Evolutionary conservation across 2,113 vertebrate species (phyloP).

Genomic region (Xiphophorus hellerii): DNA sequence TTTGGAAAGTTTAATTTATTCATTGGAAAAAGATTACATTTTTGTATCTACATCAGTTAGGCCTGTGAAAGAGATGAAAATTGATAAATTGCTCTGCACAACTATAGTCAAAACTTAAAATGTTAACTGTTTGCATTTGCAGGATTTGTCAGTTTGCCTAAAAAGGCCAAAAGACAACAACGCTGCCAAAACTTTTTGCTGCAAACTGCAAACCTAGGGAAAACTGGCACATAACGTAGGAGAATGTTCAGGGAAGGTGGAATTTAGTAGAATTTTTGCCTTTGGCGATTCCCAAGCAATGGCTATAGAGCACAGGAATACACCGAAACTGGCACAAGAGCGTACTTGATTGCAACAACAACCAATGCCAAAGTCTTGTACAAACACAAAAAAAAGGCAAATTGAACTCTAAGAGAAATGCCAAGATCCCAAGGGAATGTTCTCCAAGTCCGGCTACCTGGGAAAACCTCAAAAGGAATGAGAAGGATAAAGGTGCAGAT

Average conservation of each 20-base stretch:
- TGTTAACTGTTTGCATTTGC: too few relatives aligned
- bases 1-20: not conserved
- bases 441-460: conserved; percentile 38
- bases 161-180: not conserved
- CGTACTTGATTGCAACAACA: conserved; percentile 32
- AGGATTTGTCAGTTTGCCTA: too few relatives aligned
- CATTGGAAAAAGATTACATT: not conserved
- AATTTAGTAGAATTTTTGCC: conserved; percentile 20
- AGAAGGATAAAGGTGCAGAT: conserved; percentile 39
- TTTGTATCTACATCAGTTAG: too few relatives aligned
- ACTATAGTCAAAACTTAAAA: too few relatives aligned
- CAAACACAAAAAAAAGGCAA: conserved; percentile 23
- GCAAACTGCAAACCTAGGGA: not conserved
- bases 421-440: conserved; percentile 18
- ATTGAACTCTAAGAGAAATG: conserved; percentile 9
- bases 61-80: too few relatives aligned
- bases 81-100: too few relatives aligned
- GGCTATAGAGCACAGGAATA: conserved; percentile 19
- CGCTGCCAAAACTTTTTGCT: not conserved
- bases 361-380: conserved; percentile 19
- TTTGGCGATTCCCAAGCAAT: conserved; percentile 19
- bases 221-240: not conserved
- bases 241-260: not conserved
- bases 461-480: conserved; percentile 46
- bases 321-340: conserved; percentile 8